Base-by-base conservation (phyloP, 2,113 vertebrate genomes). In the Pygoscelis adeliae region DNA sequence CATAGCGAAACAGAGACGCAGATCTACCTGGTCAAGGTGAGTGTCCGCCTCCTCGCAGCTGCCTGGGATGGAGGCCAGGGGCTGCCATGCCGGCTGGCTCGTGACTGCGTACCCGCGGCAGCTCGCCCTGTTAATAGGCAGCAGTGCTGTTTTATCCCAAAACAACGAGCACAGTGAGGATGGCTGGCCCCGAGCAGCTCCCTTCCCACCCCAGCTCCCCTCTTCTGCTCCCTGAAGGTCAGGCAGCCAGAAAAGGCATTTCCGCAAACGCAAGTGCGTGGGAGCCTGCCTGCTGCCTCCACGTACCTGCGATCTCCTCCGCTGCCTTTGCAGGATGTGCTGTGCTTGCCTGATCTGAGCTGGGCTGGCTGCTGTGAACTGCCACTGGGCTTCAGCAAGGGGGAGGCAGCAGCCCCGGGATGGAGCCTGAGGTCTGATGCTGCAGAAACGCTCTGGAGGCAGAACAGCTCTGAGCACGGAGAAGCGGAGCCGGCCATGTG, bases 141-240 rank as follows among this genome's bases (percentile, higher is more conserved):
- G 21, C 20, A 12, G 17, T 1, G 62, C 8, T 27, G 26, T 44
- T 67, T 59, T 3, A 30, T 67, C 10, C 63, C 69, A 22, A 38
- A 27, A 9, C 22, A 2, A 47, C 1, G 9, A 20, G 50, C 4
- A 0, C 2, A 4, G 21, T 0, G 42, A 44, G 55, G 50, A 10
- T 0, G 70, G 53, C 32, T 5, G 10, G 21, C 9, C 19, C 47
- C 9, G 5, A 40, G 56, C 1, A 18, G 34, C 38, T 52, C 66
- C 50, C 7, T 46, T 14, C 34, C 58, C 42, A 23, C 6, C 36
- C 44, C 58, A 25, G 34, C 47, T 49, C 78, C 44, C 40, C 1
- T 0, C 11, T 38, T 9, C 36, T 29, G 53, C 53, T 90, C 59
- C n/a, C 27, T 95, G 94, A 98, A 98, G 97, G 96, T 97, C 97